Base-by-base conservation (phyloP, 1,140 invertebrate species). In the Hyposmocoma kahamanoa region DNA sequence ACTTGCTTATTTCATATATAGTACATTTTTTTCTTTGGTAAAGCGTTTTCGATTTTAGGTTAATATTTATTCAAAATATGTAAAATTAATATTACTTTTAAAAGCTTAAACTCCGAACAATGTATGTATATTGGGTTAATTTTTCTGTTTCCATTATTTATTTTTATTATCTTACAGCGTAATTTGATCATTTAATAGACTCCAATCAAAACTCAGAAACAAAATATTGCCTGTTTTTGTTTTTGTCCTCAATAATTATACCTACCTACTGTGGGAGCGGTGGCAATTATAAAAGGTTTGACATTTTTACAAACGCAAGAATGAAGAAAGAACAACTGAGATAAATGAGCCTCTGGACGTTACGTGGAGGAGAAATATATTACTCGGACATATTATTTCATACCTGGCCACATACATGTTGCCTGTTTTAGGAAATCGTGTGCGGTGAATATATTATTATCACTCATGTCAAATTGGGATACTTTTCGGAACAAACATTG, bases 221-320 rank as follows among this genome's bases (percentile, higher is more conserved):
- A 69, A 72, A 71, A 72, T 74, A 67, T 69, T 51, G 42, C 57
- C 47, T 43, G 42, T 57, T 32, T 36, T 51, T 47, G 53, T 77
- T 80, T 73, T 80, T 69, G 59, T 24, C 20, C 22, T 51, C 19
- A 63, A 60, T 72, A 74, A 75, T 75, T 75, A 72, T 60, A 58
- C n/a, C n/a, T n/a, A n/a, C n/a, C n/a, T n/a, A n/a, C 46, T 34
- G 48, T 64, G 60, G 58, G 70, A 60, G 53, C 60, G 60, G 52
- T 50, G 39, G 52, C 57, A 61, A 73, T 80, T 78, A 76, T 56
- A 59, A 76, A 67, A 64, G 39, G 64, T 53, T 68, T 72, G 54
- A 63, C 58, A 65, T 76, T 64, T 73, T 72, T 67, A 62, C 43
- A 62, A 57, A 50, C 42, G 24, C 42, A 60, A 48, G 53, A 60